These are phyloP conservation scores for Rhagonycha lutea DNA, from an alignment of 2,888 invertebrate species.

Conservation along the genomic window DNA sequence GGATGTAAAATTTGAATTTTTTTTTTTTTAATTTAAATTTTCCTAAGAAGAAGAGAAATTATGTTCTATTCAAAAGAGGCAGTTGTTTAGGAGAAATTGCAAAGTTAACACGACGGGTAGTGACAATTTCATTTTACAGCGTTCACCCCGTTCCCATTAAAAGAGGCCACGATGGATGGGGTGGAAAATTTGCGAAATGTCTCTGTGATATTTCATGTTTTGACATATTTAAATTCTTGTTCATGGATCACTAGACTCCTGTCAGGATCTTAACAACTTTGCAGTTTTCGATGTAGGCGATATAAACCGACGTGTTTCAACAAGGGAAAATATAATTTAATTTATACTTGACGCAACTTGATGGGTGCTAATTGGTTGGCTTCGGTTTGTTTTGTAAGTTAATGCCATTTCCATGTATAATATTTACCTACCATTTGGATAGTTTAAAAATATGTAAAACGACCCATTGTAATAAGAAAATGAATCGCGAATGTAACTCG, in stretches of 20 bases:
- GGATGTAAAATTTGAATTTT: neutral
- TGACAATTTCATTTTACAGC: slow-evolving; percentile 11
- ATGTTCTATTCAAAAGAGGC: neutral
- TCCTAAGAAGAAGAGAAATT: neutral
- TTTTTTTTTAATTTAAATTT: neutral
- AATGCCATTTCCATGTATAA: slow-evolving; percentile 13
- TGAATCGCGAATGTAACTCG: neutral
- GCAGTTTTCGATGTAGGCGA: slow-evolving; percentile 25
- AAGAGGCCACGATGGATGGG: slow-evolving; percentile 17
- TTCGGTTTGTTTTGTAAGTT: slow-evolving; percentile 15
- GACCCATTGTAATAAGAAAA: slow-evolving; percentile 17
- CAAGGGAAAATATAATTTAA: slow-evolving; percentile 34
- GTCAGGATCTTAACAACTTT: slow-evolving; percentile 35
- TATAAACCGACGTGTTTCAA: slow-evolving; percentile 29
- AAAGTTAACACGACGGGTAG: slow-evolving; percentile 1
- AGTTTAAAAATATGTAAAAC: slow-evolving; percentile 6
- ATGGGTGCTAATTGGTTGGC: slow-evolving; percentile 21
- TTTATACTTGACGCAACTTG: slow-evolving; percentile 32
- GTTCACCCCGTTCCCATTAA: slow-evolving; percentile 2
- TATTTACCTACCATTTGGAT: neutral
- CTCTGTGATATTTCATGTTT: slow-evolving; percentile 41
- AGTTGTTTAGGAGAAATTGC: neutral
- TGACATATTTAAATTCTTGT: slow-evolving; percentile 40
- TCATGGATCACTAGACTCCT: slow-evolving; percentile 38
- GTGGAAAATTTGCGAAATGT: slow-evolving; percentile 33